Conservation (phyloP, 2,888 invertebrate species). For the Hecatera dysodea region DNA sequence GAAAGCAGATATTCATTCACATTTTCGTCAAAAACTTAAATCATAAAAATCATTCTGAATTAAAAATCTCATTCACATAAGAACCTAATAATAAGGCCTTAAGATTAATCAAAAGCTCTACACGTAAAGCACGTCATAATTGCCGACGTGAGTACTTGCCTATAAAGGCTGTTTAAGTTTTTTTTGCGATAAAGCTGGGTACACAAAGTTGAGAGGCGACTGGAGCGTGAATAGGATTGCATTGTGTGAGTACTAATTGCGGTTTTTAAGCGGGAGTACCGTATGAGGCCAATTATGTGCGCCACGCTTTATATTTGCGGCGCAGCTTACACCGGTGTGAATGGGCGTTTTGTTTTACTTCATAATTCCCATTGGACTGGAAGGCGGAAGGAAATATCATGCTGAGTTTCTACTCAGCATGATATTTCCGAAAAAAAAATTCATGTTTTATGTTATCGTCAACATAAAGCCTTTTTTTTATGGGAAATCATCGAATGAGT, state of each 20-base stretch:
- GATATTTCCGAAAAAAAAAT: no score
- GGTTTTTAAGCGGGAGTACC: conserved; percentile 64
- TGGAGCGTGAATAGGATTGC: conserved; percentile 58
- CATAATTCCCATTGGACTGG: no score
- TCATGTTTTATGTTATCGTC: no score
- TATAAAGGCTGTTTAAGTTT: conserved; percentile 48
- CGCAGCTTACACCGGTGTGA: conserved; percentile 52
- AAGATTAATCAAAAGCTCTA: conserved; percentile 57
- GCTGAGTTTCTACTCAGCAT: no score
- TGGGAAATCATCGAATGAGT: no score
- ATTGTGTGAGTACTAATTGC: conserved; percentile 69
- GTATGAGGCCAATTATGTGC: conserved; percentile 72
- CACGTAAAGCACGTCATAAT: conserved; percentile 45
- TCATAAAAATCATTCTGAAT: conserved; percentile 30
- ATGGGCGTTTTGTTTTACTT: background rate
- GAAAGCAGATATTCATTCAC: background rate
- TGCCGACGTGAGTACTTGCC: conserved; percentile 33
- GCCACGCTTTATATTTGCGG: conserved; percentile 62
- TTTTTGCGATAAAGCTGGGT: conserved; percentile 56
- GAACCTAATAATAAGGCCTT: conserved; percentile 41
- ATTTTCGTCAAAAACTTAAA: background rate
- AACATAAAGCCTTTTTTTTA: no score
- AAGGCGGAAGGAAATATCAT: no score
- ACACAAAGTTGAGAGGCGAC: conserved; percentile 54
- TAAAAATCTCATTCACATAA: conserved; percentile 22